Evolutionary conservation across 1,140 invertebrate genomes (phyloP).

Genomic region (Nixonia krombeini): DNA sequence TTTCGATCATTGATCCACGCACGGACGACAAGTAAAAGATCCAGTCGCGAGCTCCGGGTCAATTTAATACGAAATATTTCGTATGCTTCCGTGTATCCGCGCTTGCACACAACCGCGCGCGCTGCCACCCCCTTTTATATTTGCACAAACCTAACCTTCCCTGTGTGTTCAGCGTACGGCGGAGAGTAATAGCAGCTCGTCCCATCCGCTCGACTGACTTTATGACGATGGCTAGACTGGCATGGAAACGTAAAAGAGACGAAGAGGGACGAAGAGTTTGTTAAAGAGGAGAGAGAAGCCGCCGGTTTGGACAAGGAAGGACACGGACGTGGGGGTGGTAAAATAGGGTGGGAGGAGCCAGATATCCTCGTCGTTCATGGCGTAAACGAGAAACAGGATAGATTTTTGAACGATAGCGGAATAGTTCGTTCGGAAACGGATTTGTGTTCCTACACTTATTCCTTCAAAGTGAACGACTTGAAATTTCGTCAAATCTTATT

Average conservation of each 20-base stretch:
- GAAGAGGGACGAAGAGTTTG: conserved; percentile 23
- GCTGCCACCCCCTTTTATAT: conserved; percentile 3
- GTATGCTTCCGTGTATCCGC: no score
- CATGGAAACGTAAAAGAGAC: conserved; percentile 35
- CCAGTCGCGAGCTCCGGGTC: no score
- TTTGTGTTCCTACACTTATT: conserved; percentile 5
- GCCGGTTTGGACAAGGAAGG: conserved; percentile 13
- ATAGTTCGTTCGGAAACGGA: background rate
- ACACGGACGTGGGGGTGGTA: conserved; percentile 1
- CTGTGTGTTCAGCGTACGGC: conserved; percentile 4
- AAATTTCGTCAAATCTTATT: conserved; percentile 16
- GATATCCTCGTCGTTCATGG: conserved; percentile 8
- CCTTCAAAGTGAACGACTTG: background rate
- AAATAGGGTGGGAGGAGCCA: background rate
- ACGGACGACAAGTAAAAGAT: no score
- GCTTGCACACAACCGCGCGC: no score
- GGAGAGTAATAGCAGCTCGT: conserved; percentile 43
- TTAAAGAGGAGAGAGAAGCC: conserved; percentile 14
- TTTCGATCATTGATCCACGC: no score
- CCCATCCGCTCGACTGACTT: conserved; percentile 63
- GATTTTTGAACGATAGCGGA: conserved; percentile 14
- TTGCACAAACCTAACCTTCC: conserved; percentile 35
- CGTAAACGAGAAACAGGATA: conserved; percentile 8
- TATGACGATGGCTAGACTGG: conserved; percentile 63
- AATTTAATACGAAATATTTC: background rate